Evolutionary conservation across 2,888 invertebrate species (phyloP).

Genomic region (Cephus spinipes): DNA sequence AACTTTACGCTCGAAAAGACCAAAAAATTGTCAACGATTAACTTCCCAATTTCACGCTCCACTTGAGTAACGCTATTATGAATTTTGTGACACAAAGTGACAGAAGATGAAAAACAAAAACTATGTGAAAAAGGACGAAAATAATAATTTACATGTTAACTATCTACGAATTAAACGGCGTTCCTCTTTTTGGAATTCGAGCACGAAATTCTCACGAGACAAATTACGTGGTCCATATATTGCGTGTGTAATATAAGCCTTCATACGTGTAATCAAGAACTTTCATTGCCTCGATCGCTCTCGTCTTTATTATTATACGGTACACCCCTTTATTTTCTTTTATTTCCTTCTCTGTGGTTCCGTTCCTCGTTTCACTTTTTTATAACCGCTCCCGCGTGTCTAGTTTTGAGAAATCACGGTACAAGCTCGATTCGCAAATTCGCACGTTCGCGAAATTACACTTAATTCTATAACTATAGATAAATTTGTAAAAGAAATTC

Average conservation of each 20-base stretch:
- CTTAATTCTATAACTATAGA: neutral
- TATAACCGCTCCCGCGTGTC: neutral
- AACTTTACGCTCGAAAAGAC: neutral
- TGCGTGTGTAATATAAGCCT: neutral
- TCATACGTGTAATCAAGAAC: neutral
- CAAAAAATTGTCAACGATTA: neutral
- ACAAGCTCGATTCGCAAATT: neutral
- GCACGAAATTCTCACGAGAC: neutral
- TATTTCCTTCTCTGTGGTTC: neutral
- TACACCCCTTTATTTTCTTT: neutral
- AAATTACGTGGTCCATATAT: neutral
- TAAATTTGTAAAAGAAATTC: neutral
- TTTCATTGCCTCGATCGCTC: neutral
- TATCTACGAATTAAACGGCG: neutral
- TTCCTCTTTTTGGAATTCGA: neutral
- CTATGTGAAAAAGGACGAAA: conserved; percentile 13
- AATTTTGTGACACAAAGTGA: neutral
- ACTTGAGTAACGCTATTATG: conserved; percentile 26
- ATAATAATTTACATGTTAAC: neutral
- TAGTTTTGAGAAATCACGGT: neutral
- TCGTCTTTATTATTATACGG: neutral
- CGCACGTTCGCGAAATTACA: neutral
- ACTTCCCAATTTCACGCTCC: conserved; percentile 47
- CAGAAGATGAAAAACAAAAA: conserved; percentile 16
- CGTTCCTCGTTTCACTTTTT: neutral